phyloP scores from a whole-genome alignment of 2,888 invertebrate species.

The Augochlorella aurata region DNA sequence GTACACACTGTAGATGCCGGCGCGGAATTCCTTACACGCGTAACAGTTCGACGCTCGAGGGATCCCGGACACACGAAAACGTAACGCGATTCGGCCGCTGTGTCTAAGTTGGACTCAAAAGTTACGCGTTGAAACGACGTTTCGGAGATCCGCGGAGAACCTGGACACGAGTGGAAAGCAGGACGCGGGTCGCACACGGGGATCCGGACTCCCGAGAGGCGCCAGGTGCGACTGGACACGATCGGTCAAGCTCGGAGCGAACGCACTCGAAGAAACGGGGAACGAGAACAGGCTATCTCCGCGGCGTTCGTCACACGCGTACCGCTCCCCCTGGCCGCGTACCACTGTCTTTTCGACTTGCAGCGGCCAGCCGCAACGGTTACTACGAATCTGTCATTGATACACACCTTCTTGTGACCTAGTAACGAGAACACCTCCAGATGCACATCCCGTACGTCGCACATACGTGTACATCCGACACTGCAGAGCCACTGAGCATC shows the following conservation, averaged over 20 bases:
- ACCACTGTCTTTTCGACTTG: background rate
- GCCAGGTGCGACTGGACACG: slow-evolving; percentile 42
- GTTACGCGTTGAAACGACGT: background rate
- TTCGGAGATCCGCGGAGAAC: background rate
- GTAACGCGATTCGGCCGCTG: background rate
- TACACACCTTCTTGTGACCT: slow-evolving; percentile 59
- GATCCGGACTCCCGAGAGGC: slow-evolving; percentile 33
- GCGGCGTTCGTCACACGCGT: slow-evolving; percentile 30
- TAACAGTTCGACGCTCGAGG: background rate
- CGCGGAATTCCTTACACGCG: slow-evolving; percentile 27
- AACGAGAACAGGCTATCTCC: background rate
- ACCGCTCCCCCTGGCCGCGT: slow-evolving; percentile 11
- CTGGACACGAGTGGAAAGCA: slow-evolving; percentile 34
- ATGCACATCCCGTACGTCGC: slow-evolving; percentile 58
- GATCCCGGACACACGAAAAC: slow-evolving; percentile 8
- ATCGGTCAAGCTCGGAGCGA: slow-evolving; percentile 37
- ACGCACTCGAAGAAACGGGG: slow-evolving; percentile 16
- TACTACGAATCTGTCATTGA: slow-evolving; percentile 47
- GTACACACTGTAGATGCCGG: slow-evolving; percentile 23
- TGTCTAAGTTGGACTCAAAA: background rate
- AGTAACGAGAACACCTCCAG: slow-evolving; percentile 55
- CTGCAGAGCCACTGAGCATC: slow-evolving; percentile 53
- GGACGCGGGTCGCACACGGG: slow-evolving; percentile 23
- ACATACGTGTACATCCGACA: slow-evolving; percentile 64
- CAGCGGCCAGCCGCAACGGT: background rate